Evolutionary conservation across 1,140 invertebrate species (phyloP).

Genomic region (Batillaria attramentaria): DNA sequence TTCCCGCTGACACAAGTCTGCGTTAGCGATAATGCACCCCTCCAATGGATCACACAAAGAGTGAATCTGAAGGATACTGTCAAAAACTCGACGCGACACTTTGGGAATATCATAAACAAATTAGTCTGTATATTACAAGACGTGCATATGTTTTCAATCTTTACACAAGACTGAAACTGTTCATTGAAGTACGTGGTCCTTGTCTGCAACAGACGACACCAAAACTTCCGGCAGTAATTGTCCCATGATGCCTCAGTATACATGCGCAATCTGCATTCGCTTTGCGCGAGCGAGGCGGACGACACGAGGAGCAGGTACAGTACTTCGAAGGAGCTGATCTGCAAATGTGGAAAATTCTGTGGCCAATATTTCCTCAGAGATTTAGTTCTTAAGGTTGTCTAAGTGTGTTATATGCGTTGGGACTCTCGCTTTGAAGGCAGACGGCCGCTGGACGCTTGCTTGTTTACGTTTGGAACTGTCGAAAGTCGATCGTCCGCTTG

Average conservation of each 20-base stretch:
- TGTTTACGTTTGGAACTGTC: constrained; percentile 21
- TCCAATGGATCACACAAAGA: not conserved
- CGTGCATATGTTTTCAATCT: no score
- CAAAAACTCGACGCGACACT: no score
- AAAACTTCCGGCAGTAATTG: constrained; percentile 32
- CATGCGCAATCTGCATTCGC: constrained; percentile 22
- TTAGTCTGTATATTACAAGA: no score
- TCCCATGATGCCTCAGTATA: constrained; percentile 33
- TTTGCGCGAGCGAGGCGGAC: not conserved
- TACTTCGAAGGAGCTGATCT: not conserved
- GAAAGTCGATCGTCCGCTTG: constrained; percentile 10
- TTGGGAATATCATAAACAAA: no score
- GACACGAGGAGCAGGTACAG: not conserved
- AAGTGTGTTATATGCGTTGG: not conserved
- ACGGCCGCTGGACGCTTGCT: not conserved
- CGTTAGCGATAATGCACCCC: no score
- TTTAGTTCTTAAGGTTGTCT: not conserved
- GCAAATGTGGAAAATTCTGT: not conserved
- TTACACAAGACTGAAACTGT: no score
- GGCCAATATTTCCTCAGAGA: not conserved
- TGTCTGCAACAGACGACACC: constrained; percentile 44
- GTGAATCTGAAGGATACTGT: no score
- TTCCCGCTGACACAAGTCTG: no score
- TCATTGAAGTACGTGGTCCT: no score
- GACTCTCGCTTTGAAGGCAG: not conserved